These are phyloP conservation scores for Lochmaea crataegi DNA, from an alignment of 2,888 invertebrate species.

Conservation along the genomic window DNA sequence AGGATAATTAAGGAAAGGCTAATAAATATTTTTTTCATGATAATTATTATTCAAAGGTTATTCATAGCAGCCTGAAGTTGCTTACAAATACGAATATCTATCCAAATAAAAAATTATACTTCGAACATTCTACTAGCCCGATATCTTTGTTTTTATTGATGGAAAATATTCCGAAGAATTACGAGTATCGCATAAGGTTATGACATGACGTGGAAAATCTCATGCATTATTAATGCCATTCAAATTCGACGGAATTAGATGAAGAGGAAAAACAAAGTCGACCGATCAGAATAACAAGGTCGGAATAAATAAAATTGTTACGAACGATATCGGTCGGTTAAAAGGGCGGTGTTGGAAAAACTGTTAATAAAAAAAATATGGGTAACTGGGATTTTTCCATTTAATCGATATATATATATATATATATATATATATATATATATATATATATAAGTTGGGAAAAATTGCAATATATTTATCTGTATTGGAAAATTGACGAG, in stretches of 20 bases:
- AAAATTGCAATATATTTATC: too few relatives aligned
- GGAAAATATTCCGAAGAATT: conserved; percentile 11
- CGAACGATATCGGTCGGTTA: conserved; percentile 4
- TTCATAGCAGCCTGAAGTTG: too few relatives aligned
- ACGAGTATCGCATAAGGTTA: conserved; percentile 19
- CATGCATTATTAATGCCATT: conserved; percentile 40
- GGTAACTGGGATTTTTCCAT: not conserved
- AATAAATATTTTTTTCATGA: too few relatives aligned
- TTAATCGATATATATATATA: too few relatives aligned
- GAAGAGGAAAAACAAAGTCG: conserved; percentile 36
- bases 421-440: too few relatives aligned
- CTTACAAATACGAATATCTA: not conserved
- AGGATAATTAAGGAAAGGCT: too few relatives aligned
- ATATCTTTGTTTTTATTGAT: conserved; percentile 15
- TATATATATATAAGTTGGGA: too few relatives aligned
- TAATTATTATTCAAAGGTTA: too few relatives aligned
- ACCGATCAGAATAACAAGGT: conserved; percentile 30
- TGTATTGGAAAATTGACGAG: too few relatives aligned
- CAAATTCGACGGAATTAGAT: conserved; percentile 36
- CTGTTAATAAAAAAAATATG: not conserved
- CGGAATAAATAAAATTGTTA: conserved; percentile 20
- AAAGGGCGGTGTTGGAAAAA: not conserved
- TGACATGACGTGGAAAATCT: conserved; percentile 19
- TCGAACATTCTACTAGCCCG: not conserved
- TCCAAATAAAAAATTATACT: conserved; percentile 14